Percentiles rank a stretch among this genome's conserved stretches.
phyloP scores from a whole-genome alignment of 2,888 invertebrate species.

The Euplagia quadripunctaria region DNA sequence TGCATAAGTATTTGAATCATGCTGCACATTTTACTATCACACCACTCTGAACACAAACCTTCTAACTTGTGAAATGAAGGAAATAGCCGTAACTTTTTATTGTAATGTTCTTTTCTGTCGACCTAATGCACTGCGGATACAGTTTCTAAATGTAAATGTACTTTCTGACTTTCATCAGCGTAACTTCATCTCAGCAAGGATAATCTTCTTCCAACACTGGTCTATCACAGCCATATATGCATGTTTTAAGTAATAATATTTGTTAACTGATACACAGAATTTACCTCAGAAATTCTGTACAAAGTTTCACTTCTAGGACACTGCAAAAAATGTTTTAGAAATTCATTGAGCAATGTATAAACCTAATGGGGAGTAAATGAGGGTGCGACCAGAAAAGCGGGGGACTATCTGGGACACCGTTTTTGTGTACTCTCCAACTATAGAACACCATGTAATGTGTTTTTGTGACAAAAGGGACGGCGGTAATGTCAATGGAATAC shows the following conservation, averaged over 20 bases:
- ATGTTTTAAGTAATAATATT: neutral
- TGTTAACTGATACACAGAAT: slow-evolving; percentile 15
- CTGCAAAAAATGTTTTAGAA: slow-evolving; percentile 58
- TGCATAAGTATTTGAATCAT: too few species aligned
- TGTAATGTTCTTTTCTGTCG: neutral
- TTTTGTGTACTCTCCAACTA: slow-evolving; percentile 61
- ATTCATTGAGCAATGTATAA: slow-evolving; percentile 69
- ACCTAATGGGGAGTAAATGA: slow-evolving; percentile 53
- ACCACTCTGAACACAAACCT: neutral
- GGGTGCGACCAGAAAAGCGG: slow-evolving; percentile 27
- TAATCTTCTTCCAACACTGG: neutral
- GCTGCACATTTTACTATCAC: neutral
- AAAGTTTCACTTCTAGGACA: slow-evolving; percentile 42
- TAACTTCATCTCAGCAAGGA: neutral
- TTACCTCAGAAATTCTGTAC: slow-evolving; percentile 15
- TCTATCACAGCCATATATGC: neutral
- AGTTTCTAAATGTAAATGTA: neutral
- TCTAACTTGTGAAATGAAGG: neutral
- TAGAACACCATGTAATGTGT: slow-evolving; percentile 51
- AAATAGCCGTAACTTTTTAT: neutral
- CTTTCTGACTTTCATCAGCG: neutral
- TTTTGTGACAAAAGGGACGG: slow-evolving; percentile 46
- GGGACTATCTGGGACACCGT: slow-evolving; percentile 41
- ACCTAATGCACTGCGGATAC: neutral
- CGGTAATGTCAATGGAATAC: slow-evolving; percentile 30